These are phyloP conservation scores for Hypothenemus hampei DNA, from an alignment of 1,140 invertebrate species.

Conservation along the genomic window DNA sequence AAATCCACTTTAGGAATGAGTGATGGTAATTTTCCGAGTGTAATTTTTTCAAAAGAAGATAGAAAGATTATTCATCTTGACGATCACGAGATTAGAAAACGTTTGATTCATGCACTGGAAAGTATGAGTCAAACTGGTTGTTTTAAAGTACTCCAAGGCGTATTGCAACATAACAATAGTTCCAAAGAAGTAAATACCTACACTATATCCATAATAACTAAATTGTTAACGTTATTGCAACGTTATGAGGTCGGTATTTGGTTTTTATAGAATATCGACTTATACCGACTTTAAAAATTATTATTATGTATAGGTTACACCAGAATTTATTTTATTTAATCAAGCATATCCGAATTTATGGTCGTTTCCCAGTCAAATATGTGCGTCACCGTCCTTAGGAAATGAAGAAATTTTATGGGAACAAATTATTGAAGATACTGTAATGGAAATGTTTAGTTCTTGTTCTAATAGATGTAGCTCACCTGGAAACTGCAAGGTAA, in stretches of 20 bases:
- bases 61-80: conserved; percentile 19
- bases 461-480: no score
- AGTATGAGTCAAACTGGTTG: conserved; percentile 18
- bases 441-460: conserved; percentile 23
- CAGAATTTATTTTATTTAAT: conserved; percentile 24
- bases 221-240: conserved; percentile 17
- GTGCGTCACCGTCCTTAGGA: not conserved
- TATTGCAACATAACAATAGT: conserved; percentile 6
- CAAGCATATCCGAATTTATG: conserved; percentile 22
- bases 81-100: conserved; percentile 20
- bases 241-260: conserved; percentile 14
- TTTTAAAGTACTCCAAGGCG: conserved; percentile 12
- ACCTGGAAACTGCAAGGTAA: no score
- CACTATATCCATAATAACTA: conserved; percentile 6
- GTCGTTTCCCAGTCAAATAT: conserved; percentile 10
- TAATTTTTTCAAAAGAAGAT: conserved; percentile 24
- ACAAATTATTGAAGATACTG: conserved; percentile 18
- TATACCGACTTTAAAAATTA: not conserved
- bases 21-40: conserved; percentile 17
- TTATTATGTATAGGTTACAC: conserved; percentile 19
- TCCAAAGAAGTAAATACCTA: conserved; percentile 7
- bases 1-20: conserved; percentile 20
- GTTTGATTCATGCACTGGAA: conserved; percentile 14
- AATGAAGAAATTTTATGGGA: conserved; percentile 10
- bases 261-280: not conserved